A percentile compares a stretch with the other conserved stretches of the same genome.
phyloP scores from a whole-genome alignment of 2,888 invertebrate species.

The Elmis aenea region DNA sequence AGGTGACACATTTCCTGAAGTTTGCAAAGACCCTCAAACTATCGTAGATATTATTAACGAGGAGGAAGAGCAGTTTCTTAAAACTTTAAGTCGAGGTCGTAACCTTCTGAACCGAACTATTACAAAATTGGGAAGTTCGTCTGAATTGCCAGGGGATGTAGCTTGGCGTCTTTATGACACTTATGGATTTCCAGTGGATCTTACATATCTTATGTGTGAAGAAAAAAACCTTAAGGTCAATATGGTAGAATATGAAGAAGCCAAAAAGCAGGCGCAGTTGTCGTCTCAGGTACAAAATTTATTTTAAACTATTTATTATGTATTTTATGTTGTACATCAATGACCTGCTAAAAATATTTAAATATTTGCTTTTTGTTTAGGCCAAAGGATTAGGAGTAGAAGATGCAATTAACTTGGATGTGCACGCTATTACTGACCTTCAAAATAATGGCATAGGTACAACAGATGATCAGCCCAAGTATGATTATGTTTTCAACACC shows the following conservation, averaged over 20 bases:
- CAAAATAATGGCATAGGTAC: conserved; percentile 69
- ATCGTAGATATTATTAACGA: conserved; percentile 95
- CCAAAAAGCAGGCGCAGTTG: conserved; percentile 84
- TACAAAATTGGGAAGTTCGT: conserved; percentile 64
- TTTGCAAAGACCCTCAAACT: conserved; percentile 82
- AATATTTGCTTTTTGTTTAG: conserved; percentile 30
- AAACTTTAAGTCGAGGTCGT: conserved; percentile 87
- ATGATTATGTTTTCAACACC: conserved; percentile 70
- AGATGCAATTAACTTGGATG: conserved; percentile 84
- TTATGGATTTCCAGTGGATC: conserved; percentile 97
- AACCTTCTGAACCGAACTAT: conserved; percentile 88
- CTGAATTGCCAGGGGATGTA: conserved; percentile 85
- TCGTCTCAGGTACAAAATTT: conserved; percentile 61
- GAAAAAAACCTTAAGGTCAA: conserved; percentile 87
- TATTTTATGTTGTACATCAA: too few relatives aligned
- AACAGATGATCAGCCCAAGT: conserved; percentile 91
- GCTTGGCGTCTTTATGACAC: conserved; percentile 99
- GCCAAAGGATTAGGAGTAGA: conserved; percentile 75
- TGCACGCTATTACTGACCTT: conserved; percentile 90
- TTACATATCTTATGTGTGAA: conserved; percentile 96
- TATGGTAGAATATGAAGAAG: conserved; percentile 85
- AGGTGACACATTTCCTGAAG: conserved; percentile 75
- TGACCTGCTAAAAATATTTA: too few relatives aligned
- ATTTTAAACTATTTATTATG: too few relatives aligned
- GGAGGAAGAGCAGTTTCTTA: conserved; percentile 96